Evolutionary conservation across 2,113 vertebrate species (phyloP).

Genomic region (Dasypus novemcinctus): DNA sequence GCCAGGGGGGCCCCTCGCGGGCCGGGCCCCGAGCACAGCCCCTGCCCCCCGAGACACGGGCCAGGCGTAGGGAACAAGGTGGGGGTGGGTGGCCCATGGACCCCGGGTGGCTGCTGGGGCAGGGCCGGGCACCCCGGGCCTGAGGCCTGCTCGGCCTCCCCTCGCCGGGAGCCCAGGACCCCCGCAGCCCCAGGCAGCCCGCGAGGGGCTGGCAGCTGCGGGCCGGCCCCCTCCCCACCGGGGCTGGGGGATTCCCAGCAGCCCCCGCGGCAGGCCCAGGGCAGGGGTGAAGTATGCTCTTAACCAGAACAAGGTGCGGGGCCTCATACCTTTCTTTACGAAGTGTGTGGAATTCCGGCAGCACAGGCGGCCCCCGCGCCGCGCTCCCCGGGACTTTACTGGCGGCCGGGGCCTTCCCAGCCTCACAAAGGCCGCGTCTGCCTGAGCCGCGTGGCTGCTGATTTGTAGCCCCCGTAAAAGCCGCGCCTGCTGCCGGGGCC

Average conservation of each 20-base stretch:
- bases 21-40: no score
- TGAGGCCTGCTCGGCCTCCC: no score
- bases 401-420: slow-evolving; percentile 60
- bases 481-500: background rate
- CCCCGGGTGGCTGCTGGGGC: no score
- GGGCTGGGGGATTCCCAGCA: background rate
- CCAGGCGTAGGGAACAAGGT: no score
- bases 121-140: no score
- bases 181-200: no score
- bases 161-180: no score
- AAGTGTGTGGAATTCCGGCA: slow-evolving; percentile 2
- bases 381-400: slow-evolving; percentile 22
- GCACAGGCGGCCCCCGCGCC: background rate
- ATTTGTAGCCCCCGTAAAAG: slow-evolving; percentile 77
- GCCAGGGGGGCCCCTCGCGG: no score
- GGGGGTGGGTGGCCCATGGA: no score
- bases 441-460: slow-evolving; percentile 60
- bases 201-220: background rate
- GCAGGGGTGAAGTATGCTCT: background rate
- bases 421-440: slow-evolving; percentile 56
- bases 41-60: no score
- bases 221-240: background rate
- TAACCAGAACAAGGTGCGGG: slow-evolving; percentile 32
- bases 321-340: slow-evolving; percentile 18
- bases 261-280: background rate